These are phyloP conservation scores for Callithrix jacchus DNA, from an alignment of 2,113 vertebrate species.

Conservation along the genomic window DNA sequence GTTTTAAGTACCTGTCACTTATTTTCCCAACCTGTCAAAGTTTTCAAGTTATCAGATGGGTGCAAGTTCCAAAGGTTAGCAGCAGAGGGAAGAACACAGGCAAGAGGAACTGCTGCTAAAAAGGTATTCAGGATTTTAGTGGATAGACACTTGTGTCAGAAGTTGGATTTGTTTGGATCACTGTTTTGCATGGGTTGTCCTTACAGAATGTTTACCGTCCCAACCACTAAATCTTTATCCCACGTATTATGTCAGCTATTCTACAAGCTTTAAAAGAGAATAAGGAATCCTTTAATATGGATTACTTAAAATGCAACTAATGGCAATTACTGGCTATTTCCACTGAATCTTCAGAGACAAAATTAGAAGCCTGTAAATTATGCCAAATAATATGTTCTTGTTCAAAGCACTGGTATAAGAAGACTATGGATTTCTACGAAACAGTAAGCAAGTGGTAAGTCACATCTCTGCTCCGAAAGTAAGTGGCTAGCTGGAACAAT, in stretches of 20 bases:
- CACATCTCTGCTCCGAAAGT: not conserved
- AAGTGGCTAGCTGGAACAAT: not conserved
- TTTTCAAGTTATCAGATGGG: not conserved
- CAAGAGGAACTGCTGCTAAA: not conserved
- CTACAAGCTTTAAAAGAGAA: not conserved
- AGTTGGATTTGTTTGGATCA: not conserved
- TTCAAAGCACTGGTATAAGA: not conserved
- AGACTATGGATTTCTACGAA: not conserved
- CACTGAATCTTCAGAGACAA: not conserved
- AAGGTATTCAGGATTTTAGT: not conserved
- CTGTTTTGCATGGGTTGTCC: not conserved
- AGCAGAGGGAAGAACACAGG: not conserved
- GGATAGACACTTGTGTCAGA: not conserved
- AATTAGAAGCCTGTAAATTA: not conserved
- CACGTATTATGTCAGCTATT: not conserved
- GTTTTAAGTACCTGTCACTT: not conserved
- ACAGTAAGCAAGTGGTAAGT: not conserved
- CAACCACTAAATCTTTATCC: not conserved
- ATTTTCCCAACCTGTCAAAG: not conserved
- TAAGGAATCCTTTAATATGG: not conserved
- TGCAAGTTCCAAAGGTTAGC: not conserved
- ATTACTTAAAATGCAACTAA: constrained; percentile 22
- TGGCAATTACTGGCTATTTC: not conserved
- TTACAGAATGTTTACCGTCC: not conserved
- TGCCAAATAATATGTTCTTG: not conserved